Conservation (phyloP, 2,888 invertebrate genomes). For the Cryptosula pallasiana region DNA sequence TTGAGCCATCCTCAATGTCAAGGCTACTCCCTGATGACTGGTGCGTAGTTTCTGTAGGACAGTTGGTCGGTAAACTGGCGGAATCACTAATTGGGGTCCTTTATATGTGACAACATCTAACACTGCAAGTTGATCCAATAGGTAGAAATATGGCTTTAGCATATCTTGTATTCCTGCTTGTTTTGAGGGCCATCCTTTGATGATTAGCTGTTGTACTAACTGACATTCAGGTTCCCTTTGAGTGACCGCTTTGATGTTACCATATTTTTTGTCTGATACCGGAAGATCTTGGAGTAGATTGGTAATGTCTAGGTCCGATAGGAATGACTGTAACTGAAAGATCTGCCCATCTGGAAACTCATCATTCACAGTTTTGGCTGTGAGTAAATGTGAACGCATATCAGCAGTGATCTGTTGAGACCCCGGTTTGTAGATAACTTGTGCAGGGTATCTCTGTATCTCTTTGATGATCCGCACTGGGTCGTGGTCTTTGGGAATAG, state of each 20-base stretch:
- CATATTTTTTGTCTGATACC: neutral
- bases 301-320: neutral
- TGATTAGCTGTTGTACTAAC: neutral
- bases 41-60: neutral
- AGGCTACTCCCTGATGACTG: slow-evolving; percentile 1
- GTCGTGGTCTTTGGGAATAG: too few species aligned
- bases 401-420: too few species aligned
- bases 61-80: neutral
- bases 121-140: neutral
- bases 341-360: too few species aligned
- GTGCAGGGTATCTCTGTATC: too few species aligned
- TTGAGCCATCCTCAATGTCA: neutral
- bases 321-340: neutral
- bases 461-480: too few species aligned
- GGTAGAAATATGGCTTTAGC: too few species aligned
- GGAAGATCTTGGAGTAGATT: neutral
- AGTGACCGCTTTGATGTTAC: neutral
- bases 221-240: neutral
- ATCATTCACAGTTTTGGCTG: too few species aligned
- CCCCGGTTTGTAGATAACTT: too few species aligned
- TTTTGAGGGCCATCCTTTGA: neutral
- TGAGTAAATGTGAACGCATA: too few species aligned
- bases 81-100: neutral
- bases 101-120: neutral
- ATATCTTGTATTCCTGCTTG: too few species aligned